Evolutionary conservation across 2,113 vertebrate genomes (phyloP).

Genomic region (Ptilonorhynchus violaceus): DNA sequence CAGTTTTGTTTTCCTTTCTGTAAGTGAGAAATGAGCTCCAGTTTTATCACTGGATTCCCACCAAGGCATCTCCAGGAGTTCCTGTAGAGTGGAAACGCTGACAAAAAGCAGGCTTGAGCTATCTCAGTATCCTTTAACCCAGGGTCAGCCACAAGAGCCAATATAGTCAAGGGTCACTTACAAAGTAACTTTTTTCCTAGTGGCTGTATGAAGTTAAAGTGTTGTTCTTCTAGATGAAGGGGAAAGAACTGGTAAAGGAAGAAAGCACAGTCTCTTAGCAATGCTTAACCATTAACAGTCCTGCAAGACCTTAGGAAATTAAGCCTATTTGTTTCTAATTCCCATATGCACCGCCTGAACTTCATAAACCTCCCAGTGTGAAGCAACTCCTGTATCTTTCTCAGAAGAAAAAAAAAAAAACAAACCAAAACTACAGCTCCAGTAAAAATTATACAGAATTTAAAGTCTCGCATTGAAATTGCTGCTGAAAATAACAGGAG

Average conservation of each 20-base stretch:
- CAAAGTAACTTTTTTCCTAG: not conserved
- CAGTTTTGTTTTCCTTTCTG: slow-evolving; percentile 77
- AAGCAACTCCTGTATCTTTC: not conserved
- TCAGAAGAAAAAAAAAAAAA: not conserved
- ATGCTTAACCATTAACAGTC: slow-evolving; percentile 55
- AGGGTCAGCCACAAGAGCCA: slow-evolving; percentile 63
- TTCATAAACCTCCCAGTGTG: not conserved
- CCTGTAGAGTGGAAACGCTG: slow-evolving; percentile 77
- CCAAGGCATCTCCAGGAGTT: slow-evolving; percentile 77
- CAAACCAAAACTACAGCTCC: not conserved
- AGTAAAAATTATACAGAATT: not conserved
- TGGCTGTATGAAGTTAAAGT: slow-evolving; percentile 12
- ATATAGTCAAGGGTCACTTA: slow-evolving; percentile 27
- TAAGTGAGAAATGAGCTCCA: slow-evolving; percentile 61
- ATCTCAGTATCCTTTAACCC: slow-evolving; percentile 80
- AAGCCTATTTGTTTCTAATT: slow-evolving; percentile 35
- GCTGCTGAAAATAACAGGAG: not conserved
- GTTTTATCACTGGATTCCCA: slow-evolving; percentile 88
- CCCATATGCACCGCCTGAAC: not conserved
- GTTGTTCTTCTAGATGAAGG: not conserved
- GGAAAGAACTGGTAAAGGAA: not conserved
- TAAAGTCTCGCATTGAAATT: not conserved
- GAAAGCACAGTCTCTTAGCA: not conserved
- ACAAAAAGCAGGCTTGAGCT: slow-evolving; percentile 89
- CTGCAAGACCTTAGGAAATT: not conserved